Conservation (phyloP, 37 sponge, comb jelly and placozoan species). For the Ianthella basta region DNA sequence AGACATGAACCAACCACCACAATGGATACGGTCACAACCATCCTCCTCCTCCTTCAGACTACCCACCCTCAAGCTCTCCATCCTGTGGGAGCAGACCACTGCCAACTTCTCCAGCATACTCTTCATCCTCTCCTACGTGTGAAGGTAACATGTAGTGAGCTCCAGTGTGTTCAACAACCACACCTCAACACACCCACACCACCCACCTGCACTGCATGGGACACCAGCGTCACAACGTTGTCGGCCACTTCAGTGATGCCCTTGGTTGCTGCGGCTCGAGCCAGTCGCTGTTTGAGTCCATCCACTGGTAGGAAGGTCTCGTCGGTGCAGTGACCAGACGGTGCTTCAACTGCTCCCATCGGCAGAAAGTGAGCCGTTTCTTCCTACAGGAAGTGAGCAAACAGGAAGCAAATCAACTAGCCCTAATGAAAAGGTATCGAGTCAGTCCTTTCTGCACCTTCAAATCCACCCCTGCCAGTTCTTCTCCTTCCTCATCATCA, state of each 20-base stretch:
- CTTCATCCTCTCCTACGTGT: slow-evolving; percentile 57
- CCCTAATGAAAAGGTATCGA: not conserved
- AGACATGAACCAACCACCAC: not conserved
- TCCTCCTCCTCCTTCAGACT: not conserved
- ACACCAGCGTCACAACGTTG: slow-evolving; percentile 47
- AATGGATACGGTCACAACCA: not conserved
- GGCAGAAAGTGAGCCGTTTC: slow-evolving; percentile 77
- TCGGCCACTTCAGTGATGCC: slow-evolving; percentile 63
- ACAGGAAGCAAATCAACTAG: not conserved
- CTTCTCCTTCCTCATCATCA: slow-evolving; percentile 63
- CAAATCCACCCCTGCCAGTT: slow-evolving; percentile 66
- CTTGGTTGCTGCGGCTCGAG: slow-evolving; percentile 31
- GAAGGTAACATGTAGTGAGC: not conserved
- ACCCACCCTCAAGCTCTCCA: slow-evolving; percentile 66
- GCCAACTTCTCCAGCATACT: slow-evolving; percentile 71
- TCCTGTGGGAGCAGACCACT: slow-evolving; percentile 71
- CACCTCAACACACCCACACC: not conserved
- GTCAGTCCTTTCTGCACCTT: slow-evolving; percentile 35
- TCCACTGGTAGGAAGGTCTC: slow-evolving; percentile 33
- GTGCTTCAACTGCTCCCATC: slow-evolving; percentile 16
- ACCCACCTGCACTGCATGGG: slow-evolving; percentile 72
- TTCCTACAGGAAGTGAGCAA: slow-evolving; percentile 38
- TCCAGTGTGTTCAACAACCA: not conserved
- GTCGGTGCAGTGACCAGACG: slow-evolving; percentile 40
- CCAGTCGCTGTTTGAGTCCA: slow-evolving; percentile 36